Conservation (phyloP, 2,888 invertebrate genomes). For the Pterobdella sp. region DNA sequence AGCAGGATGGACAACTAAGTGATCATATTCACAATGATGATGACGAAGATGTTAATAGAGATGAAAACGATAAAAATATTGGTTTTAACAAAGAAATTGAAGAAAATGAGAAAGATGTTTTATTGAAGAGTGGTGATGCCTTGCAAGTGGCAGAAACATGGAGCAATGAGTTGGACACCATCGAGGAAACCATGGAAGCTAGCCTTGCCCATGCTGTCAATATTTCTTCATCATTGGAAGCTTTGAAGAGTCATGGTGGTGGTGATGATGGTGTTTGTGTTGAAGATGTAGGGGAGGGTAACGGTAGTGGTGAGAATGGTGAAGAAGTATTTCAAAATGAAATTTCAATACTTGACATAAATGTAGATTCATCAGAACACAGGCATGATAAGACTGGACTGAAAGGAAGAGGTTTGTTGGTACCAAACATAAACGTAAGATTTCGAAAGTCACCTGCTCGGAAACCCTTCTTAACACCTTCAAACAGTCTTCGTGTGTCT, state of each 20-base stretch:
- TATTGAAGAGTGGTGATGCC: background rate
- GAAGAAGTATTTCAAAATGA: no score
- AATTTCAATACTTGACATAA: no score
- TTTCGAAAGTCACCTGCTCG: background rate
- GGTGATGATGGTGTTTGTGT: background rate
- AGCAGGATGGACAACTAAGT: background rate
- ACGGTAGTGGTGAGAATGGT: background rate
- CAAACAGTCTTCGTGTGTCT: background rate
- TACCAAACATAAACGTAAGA: no score
- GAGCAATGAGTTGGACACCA: conserved; percentile 16
- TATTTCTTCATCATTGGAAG: background rate
- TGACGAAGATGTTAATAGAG: conserved; percentile 9
- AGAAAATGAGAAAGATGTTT: background rate
- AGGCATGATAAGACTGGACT: background rate
- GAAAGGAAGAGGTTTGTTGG: background rate
- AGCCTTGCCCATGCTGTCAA: background rate
- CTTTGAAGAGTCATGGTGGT: background rate
- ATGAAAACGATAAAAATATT: conserved; percentile 12
- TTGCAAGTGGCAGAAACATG: background rate
- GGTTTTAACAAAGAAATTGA: background rate
- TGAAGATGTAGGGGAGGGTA: background rate
- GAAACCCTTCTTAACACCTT: background rate
- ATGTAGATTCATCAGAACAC: no score
- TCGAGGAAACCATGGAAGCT: background rate
- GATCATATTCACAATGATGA: background rate